These are phyloP conservation scores for Polydesmus complanatus DNA, from an alignment of 2,888 invertebrate species.

Conservation along the genomic window DNA sequence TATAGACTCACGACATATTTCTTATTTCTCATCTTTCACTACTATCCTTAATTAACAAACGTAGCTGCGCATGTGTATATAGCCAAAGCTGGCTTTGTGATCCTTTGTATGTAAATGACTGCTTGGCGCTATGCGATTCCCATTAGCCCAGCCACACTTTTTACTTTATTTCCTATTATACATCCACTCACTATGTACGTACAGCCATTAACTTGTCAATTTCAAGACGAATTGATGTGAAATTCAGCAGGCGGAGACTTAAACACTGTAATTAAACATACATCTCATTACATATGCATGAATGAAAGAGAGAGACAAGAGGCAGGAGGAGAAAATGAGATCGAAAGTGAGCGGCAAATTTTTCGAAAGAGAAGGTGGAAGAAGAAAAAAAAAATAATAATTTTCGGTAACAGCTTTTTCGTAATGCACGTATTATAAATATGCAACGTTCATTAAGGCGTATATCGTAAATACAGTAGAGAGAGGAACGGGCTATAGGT, in stretches of 20 bases:
- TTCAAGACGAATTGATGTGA: constrained; percentile 10
- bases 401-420: constrained; percentile 9
- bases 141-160: background rate
- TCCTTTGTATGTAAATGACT: background rate
- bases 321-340: background rate
- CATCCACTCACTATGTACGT: background rate
- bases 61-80: background rate
- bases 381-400: constrained; percentile 4
- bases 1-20: no score
- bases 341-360: background rate
- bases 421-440: no score
- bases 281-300: constrained; percentile 11
- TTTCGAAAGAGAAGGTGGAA: no score
- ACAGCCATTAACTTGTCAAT: constrained; percentile 11
- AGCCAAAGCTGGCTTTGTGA: no score
- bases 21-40: background rate
- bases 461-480: no score
- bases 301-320: background rate
- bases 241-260: constrained; percentile 8
- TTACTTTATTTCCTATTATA: background rate
- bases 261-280: constrained; percentile 10
- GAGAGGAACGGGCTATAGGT: no score
- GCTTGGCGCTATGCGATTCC: background rate
- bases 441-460: no score
- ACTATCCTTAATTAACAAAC: background rate